Percentiles rank a stretch among this genome's conserved stretches.
phyloP scores from a whole-genome alignment of 2,113 vertebrate genomes.

The Pogona vitticeps region DNA sequence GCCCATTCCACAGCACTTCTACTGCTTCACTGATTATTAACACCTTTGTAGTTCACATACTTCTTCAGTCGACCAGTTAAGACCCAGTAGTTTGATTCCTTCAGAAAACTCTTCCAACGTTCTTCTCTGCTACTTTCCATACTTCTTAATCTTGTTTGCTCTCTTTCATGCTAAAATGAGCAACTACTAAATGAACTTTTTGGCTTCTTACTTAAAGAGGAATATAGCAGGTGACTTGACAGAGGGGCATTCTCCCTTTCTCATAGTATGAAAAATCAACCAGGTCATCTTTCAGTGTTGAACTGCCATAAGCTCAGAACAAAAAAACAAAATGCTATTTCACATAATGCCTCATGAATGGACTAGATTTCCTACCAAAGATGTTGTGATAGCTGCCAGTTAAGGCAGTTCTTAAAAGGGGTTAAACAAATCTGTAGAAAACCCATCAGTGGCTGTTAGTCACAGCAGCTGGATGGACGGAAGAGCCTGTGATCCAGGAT shows the following conservation, averaged over 20 bases:
- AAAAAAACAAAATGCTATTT: neutral
- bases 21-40: neutral
- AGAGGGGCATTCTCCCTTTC: neutral
- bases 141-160: conserved; percentile 30
- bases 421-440: neutral
- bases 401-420: neutral
- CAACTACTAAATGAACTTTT: neutral
- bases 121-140: neutral
- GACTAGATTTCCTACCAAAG: too few relatives aligned
- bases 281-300: neutral
- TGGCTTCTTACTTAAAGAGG: neutral
- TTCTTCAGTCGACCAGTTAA: neutral
- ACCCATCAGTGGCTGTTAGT: neutral
- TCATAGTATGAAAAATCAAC: neutral
- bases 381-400: neutral
- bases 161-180: neutral
- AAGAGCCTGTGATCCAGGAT: neutral
- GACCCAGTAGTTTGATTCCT: neutral
- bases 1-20: neutral
- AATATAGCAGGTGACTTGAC: neutral
- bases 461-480: neutral
- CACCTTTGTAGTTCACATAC: neutral
- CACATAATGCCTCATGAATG: neutral
- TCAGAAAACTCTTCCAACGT: neutral
- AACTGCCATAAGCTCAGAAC: neutral